A percentile compares a stretch with the other conserved stretches of the same genome.
These are phyloP conservation scores for Anhinga rufa DNA, from an alignment of 2,113 vertebrate genomes.

Conservation along the genomic window DNA sequence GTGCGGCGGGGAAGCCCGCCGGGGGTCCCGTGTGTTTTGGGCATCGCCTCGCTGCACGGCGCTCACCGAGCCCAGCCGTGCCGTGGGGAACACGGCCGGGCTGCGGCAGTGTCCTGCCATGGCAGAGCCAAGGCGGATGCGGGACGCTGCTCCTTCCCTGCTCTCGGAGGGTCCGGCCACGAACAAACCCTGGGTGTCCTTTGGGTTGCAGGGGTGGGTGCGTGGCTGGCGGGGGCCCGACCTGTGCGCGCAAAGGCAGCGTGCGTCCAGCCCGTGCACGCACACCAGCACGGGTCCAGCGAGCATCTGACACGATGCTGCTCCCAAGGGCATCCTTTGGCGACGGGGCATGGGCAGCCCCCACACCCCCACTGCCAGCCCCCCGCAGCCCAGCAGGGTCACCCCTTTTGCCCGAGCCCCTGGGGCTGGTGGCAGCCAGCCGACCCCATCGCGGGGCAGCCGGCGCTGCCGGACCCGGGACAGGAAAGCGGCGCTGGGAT, in stretches of 20 bases:
- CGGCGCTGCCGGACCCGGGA: background rate
- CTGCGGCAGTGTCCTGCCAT: rapidly evolving
- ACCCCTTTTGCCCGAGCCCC: background rate
- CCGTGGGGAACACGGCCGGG: rapidly evolving
- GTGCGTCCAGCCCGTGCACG: rapidly evolving
- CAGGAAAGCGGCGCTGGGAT: background rate
- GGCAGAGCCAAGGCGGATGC: rapidly evolving
- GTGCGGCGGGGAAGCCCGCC: rapidly evolving
- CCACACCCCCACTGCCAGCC: rapidly evolving
- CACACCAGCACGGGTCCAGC: background rate
- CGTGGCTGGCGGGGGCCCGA: rapidly evolving
- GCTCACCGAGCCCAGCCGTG: background rate
- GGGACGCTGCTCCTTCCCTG: background rate
- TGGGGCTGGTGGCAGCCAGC: background rate
- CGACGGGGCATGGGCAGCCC: rapidly evolving
- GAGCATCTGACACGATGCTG: rapidly evolving
- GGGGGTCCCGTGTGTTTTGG: rapidly evolving
- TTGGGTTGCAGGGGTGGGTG: background rate
- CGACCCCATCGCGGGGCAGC: background rate
- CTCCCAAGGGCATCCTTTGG: background rate
- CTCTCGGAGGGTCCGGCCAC: background rate
- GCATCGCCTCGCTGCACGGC: rapidly evolving
- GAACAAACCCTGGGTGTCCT: background rate
- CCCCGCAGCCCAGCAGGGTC: rapidly evolving
- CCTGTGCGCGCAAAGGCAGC: rapidly evolving